Evolutionary conservation across 2,113 vertebrate species (phyloP), one percentile per base, ranked within the genome.

Genomic region (Gymnarchus niloticus): DNA sequence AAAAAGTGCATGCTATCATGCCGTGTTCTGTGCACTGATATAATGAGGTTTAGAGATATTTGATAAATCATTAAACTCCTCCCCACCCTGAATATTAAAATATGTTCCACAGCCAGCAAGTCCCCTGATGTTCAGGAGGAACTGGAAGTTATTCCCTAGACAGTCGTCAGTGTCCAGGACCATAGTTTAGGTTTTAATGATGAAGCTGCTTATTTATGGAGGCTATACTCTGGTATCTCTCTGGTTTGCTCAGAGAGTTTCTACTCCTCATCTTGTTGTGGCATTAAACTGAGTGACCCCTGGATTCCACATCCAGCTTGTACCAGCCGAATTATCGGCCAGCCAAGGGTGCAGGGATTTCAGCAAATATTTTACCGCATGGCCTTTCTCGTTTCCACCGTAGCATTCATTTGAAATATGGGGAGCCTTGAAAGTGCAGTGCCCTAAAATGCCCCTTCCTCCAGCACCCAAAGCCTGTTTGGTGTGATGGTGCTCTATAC

Each of bases 21-120:
- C 21, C 14, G 52, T 83, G 28, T 57, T 44, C 9, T 17, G 37
- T 44, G 49, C 37, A 46, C 37, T 44, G 51, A 33, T 73, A 44
- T 85, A 56, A 85, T 77, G 84, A 78, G 51, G 52, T 46, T 33
- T 77, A n/a, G 23, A 78, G 84, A 56, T 37, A 46, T 85, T n/a
- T 76, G 17, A 78, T 85, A 85, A 85, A 77, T 85, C 56, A 85
- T 57, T 85, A 51, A 77, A 28, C 51, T 23, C 0, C 25, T 14
- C 48, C 33, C 33, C 49, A 5, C 25, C 51, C 33, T 37, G 37
- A 41, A 77, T 56, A 77, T 85, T 46, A 85, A 85, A 56, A 44
- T 19, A 19, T 85, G 49, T 77, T 46, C 52, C 41, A 44, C 83
- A 56, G 61, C n/a, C 61, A 52, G 1, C 46, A 54, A 52, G 61